Evolutionary conservation across 2,888 invertebrate genomes (phyloP).

Genomic region (Lamellibrachia columna): DNA sequence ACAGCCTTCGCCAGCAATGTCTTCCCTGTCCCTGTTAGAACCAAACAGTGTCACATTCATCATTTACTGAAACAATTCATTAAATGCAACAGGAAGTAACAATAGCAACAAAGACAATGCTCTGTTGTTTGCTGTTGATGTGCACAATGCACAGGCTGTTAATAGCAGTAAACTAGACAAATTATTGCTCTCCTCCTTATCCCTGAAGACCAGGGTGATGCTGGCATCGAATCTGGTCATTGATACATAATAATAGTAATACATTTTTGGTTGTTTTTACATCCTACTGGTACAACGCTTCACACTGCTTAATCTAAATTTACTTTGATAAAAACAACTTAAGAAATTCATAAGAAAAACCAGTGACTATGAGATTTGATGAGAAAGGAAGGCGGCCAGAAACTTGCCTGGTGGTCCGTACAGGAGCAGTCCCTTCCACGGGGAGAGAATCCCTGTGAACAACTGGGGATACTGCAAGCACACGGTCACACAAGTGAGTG

Average conservation of each 20-base stretch:
- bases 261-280: too few relatives aligned
- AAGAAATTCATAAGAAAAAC: too few relatives aligned
- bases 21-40: slow-evolving; percentile 73
- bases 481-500: not conserved
- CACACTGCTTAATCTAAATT: too few relatives aligned
- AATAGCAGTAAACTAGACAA: too few relatives aligned
- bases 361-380: not conserved
- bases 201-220: too few relatives aligned
- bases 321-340: too few relatives aligned
- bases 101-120: not conserved
- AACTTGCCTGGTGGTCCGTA: slow-evolving; percentile 77
- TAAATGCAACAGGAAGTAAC: too few relatives aligned
- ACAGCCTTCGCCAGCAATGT: slow-evolving; percentile 89
- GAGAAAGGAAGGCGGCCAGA: not conserved
- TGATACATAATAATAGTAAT: too few relatives aligned
- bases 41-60: not conserved
- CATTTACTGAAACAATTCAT: not conserved
- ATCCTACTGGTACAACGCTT: too few relatives aligned
- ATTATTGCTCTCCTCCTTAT: too few relatives aligned
- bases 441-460: slow-evolving; percentile 70
- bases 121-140: not conserved
- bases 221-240: too few relatives aligned
- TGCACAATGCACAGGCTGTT: too few relatives aligned
- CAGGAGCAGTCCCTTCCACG: slow-evolving; percentile 86
- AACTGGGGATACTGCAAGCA: slow-evolving; percentile 66